phyloP scores from a whole-genome alignment of 2,113 vertebrate genomes.

The Delphinus delphis region DNA sequence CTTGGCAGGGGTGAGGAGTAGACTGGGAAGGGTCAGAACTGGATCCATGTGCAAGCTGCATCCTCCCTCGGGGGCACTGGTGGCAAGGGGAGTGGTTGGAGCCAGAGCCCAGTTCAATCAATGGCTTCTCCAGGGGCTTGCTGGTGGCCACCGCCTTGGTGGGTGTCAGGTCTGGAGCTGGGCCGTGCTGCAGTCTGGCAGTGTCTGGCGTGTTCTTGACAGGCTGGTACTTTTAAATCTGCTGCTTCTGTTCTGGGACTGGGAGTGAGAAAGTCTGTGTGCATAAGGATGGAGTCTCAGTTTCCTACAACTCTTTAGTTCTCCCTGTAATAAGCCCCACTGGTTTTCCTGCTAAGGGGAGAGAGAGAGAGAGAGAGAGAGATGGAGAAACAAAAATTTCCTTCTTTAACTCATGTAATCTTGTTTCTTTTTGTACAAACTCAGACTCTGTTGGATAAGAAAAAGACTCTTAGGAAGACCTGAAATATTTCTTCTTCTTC shows the following conservation, averaged over 20 bases:
- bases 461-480: neutral
- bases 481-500: constrained; percentile 6
- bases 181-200: too few species aligned
- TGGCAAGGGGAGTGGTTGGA: too few species aligned
- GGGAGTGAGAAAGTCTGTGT: neutral
- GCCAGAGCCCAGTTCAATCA: too few species aligned
- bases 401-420: neutral
- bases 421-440: neutral
- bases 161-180: too few species aligned
- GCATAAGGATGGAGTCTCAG: neutral
- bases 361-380: neutral
- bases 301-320: neutral
- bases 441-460: neutral
- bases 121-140: too few species aligned
- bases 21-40: too few species aligned
- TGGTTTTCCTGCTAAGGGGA: neutral
- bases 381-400: neutral
- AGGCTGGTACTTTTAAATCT: neutral
- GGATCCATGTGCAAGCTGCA: too few species aligned
- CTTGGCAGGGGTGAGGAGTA: too few species aligned
- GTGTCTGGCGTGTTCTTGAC: too few species aligned
- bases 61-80: too few species aligned
- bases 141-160: too few species aligned
- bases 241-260: neutral
- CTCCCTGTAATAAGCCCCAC: neutral